Evolutionary conservation across 2,113 vertebrate genomes (phyloP).

Genomic region (Isurus oxyrinchus): DNA sequence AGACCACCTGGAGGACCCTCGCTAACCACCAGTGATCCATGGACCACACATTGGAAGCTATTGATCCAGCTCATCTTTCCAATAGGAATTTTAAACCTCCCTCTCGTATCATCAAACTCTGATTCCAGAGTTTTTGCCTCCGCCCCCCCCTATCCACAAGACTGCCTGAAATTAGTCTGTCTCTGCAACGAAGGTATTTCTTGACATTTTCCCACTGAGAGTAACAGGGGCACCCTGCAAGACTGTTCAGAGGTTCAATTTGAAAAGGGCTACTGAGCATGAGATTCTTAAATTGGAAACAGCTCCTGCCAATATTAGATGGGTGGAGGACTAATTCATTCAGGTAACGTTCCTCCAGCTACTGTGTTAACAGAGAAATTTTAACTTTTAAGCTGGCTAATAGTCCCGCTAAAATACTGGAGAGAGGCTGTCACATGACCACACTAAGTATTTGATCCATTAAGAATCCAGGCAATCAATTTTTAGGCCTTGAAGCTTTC

Average conservation of each 20-base stretch:
- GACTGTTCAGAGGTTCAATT: neutral
- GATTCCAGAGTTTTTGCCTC: neutral
- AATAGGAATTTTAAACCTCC: too few species aligned
- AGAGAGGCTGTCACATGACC: neutral
- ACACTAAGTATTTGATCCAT: neutral
- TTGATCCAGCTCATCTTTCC: neutral
- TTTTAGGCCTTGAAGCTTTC: neutral
- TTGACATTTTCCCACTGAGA: neutral
- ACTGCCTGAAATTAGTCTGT: neutral
- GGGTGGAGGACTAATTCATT: neutral
- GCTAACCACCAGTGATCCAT: neutral
- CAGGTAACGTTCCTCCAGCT: neutral
- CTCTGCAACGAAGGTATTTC: neutral
- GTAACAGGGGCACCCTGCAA: neutral
- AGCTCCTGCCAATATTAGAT: neutral
- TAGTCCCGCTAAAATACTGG: neutral
- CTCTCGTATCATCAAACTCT: neutral
- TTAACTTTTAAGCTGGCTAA: neutral
- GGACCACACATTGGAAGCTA: neutral
- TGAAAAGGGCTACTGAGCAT: neutral
- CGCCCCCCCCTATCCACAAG: neutral
- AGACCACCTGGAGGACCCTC: neutral
- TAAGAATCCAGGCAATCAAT: neutral
- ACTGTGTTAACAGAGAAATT: neutral
- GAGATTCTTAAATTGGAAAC: neutral